Evolutionary conservation across 2,113 vertebrate genomes (phyloP).

Genomic region (Camelus bactrianus): DNA sequence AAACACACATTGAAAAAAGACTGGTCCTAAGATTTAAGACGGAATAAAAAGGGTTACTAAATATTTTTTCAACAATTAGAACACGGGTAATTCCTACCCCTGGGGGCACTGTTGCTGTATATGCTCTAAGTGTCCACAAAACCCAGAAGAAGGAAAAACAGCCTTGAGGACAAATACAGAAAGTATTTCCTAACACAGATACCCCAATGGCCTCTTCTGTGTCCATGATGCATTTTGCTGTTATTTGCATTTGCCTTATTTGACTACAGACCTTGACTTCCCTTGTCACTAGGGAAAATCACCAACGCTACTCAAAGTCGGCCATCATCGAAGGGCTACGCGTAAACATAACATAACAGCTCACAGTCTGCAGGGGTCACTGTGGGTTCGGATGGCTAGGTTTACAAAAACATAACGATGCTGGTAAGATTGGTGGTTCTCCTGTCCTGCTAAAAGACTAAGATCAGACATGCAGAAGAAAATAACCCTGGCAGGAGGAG

Average conservation of each 20-base stretch:
- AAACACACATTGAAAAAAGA: not conserved
- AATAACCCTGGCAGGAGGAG: not conserved
- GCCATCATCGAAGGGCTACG: not conserved
- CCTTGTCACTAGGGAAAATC: not conserved
- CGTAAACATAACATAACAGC: not conserved
- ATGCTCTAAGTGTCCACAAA: not conserved
- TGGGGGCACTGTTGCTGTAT: not conserved
- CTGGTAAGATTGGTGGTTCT: not conserved
- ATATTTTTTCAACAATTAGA: not conserved
- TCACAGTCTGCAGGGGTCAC: not conserved
- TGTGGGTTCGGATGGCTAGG: not conserved
- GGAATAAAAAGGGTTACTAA: not conserved
- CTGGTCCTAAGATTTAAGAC: not conserved
- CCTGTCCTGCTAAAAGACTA: conserved; percentile 3
- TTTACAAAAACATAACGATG: not conserved
- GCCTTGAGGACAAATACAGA: not conserved
- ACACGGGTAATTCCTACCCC: not conserved
- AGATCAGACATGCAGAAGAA: not conserved
- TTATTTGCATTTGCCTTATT: not conserved
- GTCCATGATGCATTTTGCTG: not conserved
- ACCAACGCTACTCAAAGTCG: not conserved
- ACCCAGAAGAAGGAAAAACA: not conserved
- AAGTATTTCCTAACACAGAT: not conserved
- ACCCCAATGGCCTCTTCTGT: not conserved
- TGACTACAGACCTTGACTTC: not conserved